Base-by-base conservation (phyloP, 2,888 invertebrate genomes). In the Sesia apiformis region DNA sequence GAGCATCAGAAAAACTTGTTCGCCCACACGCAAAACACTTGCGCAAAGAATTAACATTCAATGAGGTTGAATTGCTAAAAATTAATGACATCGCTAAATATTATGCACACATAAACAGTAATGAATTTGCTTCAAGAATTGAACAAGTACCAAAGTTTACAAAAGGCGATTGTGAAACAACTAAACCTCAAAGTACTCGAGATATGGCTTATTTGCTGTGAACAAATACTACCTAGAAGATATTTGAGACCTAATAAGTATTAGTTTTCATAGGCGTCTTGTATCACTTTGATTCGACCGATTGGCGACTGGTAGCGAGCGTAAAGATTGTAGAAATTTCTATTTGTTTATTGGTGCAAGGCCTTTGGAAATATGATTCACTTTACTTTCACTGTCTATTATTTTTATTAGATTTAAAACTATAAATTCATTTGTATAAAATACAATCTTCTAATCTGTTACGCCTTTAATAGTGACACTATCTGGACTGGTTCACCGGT, bases 311-410 rank as follows among this genome's bases (percentile, higher is more conserved):
- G 65, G 50, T 50, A 72, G 7, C 6, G 43, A 23, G 66, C 76
- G 69, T 73, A 67, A 74, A 76, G 76, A 69, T 70, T 64, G 63
- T 71, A 67, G 74, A 23, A 23, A 78, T 86, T 85, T 84, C 83
- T 82, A 79, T 79, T 80, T 75, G 71, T 72, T 76, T 78, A 80
- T 71, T 70, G 67, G 64, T 63, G 70, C 69, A 68, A 72, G 64
- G 63, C 67, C 63, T 74, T 66, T 67, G 69, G 78, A 76, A 79
- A 80, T 76, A 73, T 77, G 70, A 81, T 76, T 71, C 65, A 69
- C 62, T 68, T 67, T 65, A 74, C 77, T 78, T 79, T 78, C 76
- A 71, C 74, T 63, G 46, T 23, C 23, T 23, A 23, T 23, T 23
- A 23, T 23, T 23, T 23, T 23, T 23, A 23, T 23, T 23, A 23